Evolutionary conservation across 2,797 vertebrate genomes (phyloP).

Genomic region (Gymnodraco acuticeps): DNA sequence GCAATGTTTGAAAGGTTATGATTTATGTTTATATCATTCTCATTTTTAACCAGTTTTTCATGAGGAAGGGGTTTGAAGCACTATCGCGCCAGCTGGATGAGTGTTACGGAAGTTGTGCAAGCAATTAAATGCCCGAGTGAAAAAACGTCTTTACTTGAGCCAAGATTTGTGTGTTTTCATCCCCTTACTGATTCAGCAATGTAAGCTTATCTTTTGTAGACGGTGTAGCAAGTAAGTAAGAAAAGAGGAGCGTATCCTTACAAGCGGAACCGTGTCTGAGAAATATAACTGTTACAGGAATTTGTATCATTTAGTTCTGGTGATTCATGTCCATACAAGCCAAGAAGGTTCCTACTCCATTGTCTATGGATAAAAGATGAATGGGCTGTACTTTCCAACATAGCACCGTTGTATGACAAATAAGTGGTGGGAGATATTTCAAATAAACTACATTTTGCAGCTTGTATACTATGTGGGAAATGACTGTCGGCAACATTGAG

Average conservation of each 20-base stretch:
- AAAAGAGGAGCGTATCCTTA: neutral
- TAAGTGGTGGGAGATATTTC: too few relatives aligned
- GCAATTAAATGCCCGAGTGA: conserved; percentile 38
- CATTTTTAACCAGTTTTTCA: conserved; percentile 19
- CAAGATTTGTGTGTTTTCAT: conserved; percentile 21
- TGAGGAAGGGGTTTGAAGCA: conserved; percentile 8
- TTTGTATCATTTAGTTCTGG: conserved; percentile 1
- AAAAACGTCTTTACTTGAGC: conserved; percentile 14
- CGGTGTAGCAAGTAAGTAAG: conserved; percentile 6
- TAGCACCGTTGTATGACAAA: neutral
- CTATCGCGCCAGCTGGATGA: conserved; percentile 37
- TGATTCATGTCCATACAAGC: neutral
- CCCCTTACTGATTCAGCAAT: conserved; percentile 11
- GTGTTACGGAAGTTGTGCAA: conserved; percentile 65
- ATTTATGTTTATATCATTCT: neutral
- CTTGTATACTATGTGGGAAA: too few relatives aligned
- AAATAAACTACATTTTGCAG: too few relatives aligned
- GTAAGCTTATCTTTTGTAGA: conserved; percentile 13
- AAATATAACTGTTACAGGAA: neutral
- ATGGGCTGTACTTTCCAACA: neutral
- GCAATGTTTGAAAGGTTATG: neutral
- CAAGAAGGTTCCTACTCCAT: neutral
- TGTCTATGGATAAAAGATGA: neutral
- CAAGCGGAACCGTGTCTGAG: neutral
- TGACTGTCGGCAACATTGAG: too few relatives aligned